Conservation (phyloP, 2,797 vertebrate genomes). For the Squalus acanthias region DNA sequence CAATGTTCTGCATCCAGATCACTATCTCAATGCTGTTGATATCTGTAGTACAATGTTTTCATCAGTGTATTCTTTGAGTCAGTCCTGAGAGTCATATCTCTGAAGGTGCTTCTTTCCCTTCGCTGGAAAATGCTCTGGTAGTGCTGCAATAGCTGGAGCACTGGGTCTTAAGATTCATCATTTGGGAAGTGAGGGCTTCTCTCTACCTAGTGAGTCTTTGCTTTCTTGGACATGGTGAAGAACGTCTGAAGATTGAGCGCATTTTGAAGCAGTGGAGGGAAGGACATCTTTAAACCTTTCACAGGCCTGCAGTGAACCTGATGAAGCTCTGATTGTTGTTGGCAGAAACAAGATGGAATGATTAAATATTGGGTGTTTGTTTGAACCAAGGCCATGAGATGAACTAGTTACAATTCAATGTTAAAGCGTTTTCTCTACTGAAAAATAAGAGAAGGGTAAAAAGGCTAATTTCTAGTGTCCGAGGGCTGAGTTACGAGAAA, state of each 20-base stretch:
- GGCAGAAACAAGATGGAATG: neutral
- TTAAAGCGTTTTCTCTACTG: neutral
- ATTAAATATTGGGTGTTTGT: neutral
- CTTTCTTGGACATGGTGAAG: neutral
- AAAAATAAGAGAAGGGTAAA: neutral
- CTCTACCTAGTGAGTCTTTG: neutral
- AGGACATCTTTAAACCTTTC: neutral
- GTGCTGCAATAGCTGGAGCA: neutral
- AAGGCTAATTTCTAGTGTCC: neutral
- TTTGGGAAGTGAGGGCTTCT: neutral
- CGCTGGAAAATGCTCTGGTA: neutral
- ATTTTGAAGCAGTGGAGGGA: neutral
- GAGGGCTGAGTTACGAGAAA: neutral
- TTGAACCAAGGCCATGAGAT: neutral
- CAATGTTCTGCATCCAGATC: neutral
- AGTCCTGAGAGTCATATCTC: neutral
- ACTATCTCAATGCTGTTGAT: neutral
- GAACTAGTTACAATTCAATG: neutral
- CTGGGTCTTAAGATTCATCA: neutral
- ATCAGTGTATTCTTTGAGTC: neutral
- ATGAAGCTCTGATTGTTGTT: neutral
- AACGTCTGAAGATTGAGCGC: neutral
- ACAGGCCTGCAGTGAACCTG: neutral
- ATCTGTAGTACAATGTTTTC: neutral
- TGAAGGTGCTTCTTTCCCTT: too few species aligned